Conservation (phyloP, 2,113 vertebrate genomes). For the Motacilla alba region DNA sequence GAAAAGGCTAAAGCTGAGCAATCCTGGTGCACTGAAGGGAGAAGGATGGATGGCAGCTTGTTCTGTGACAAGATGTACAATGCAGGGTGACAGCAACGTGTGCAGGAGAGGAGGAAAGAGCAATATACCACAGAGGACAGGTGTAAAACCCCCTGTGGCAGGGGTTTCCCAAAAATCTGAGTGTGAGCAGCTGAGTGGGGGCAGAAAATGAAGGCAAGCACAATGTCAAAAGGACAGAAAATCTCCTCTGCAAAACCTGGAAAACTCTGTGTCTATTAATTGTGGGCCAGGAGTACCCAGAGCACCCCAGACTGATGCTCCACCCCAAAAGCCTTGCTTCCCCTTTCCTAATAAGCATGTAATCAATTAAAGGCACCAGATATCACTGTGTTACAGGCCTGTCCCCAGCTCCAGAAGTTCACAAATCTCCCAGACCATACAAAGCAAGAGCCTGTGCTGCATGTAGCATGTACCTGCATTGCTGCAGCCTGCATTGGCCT, state of each 20-base stretch:
- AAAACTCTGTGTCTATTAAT: neutral
- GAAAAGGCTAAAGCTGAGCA: neutral
- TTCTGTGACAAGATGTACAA: neutral
- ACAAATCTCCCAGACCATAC: fast-evolving
- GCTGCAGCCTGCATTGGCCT: neutral
- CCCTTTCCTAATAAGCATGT: too few relatives aligned
- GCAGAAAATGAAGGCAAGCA: neutral
- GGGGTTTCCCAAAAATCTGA: neutral
- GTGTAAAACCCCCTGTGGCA: neutral
- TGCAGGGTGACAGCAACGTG: neutral
- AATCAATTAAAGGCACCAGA: neutral
- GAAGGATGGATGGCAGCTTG: neutral
- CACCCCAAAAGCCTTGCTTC: too few relatives aligned
- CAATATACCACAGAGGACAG: neutral
- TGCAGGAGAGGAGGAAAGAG: neutral
- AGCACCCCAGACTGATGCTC: neutral
- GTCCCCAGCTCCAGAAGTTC: neutral
- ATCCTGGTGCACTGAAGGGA: neutral
- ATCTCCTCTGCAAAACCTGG: neutral
- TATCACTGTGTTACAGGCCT: fast-evolving
- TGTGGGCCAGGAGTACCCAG: neutral
- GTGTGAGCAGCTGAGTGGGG: neutral
- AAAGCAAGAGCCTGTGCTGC: neutral
- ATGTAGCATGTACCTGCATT: fast-evolving
- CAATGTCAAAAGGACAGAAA: neutral